Evolutionary conservation across 2,888 invertebrate species (phyloP).

Genomic region (Phytoseiulus persimilis): DNA sequence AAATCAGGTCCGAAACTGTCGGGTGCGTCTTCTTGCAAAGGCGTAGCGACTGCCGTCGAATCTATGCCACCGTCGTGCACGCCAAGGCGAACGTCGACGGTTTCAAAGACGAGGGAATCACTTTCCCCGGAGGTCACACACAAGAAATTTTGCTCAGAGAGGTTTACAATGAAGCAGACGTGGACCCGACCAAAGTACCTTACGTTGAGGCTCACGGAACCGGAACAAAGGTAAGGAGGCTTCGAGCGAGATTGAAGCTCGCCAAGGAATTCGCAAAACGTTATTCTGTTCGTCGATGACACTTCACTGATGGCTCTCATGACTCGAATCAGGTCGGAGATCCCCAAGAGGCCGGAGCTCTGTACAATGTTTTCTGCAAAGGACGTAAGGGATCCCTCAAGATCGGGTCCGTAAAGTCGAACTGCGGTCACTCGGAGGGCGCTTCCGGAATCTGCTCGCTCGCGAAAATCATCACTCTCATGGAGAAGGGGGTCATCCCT

Average conservation of each 20-base stretch:
- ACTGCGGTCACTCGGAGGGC: slow-evolving; percentile 94
- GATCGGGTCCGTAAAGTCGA: slow-evolving; percentile 92
- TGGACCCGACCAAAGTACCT: slow-evolving; percentile 71
- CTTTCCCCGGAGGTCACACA: slow-evolving; percentile 58
- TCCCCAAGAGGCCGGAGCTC: slow-evolving; percentile 91
- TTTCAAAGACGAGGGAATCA: slow-evolving; percentile 53
- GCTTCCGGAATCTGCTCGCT: slow-evolving; percentile 69
- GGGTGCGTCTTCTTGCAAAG: slow-evolving; percentile 74
- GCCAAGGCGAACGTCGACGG: slow-evolving; percentile 56
- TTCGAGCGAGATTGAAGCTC: not conserved
- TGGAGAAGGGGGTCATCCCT: slow-evolving; percentile 82
- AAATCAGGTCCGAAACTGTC: slow-evolving; percentile 67
- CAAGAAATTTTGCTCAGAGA: slow-evolving; percentile 61
- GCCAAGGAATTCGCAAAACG: not conserved
- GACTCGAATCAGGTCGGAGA: slow-evolving; percentile 65
- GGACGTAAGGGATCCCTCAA: slow-evolving; percentile 68
- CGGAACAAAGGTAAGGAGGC: slow-evolving; percentile 68
- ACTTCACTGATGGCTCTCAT: not conserved
- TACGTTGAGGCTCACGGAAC: slow-evolving; percentile 98
- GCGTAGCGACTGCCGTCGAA: slow-evolving; percentile 52
- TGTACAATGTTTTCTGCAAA: slow-evolving; percentile 81
- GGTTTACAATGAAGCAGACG: slow-evolving; percentile 71
- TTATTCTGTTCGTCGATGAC: not conserved
- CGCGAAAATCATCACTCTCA: slow-evolving; percentile 81
- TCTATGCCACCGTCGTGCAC: slow-evolving; percentile 53